Base-by-base conservation (phyloP, 2,113 vertebrate species). In the Lynx canadensis region DNA sequence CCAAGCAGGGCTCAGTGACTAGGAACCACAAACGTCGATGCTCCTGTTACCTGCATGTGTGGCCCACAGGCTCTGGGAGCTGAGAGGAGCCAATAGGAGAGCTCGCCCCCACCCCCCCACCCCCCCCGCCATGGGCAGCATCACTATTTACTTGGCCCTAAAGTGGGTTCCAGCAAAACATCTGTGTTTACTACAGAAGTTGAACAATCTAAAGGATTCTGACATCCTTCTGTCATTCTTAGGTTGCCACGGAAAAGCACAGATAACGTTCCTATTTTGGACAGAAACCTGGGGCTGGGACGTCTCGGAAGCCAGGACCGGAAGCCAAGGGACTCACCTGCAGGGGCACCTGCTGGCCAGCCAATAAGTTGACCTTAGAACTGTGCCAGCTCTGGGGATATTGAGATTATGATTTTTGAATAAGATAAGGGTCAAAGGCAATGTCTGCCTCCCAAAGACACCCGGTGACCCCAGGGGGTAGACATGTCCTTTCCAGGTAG, bases 1-100 rank as follows among this genome's bases (percentile, higher is more conserved):
- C 6, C 21, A 36, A 57, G 36, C 13, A 14, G 29, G 69, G 41
- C 38, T 92, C 29, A 19, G 5, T 36, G 78, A 29, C 4, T 14
- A 33, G 71, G 41, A 89, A 21, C 10, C 50, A 86, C 33, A 3
- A 4, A 25, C 0, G 0, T 21, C 13, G 25, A 19, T 4, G 27
- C 69, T 3, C 10, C 0, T 52, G 27, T 19, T 4, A 6, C 18
- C 52, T 60, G n/a, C 7, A 27, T 11, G 5, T 2, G 9, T 48
- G 50, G 29, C 2, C 5, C 55, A 14, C 5, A 1, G 73, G 68
- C 23, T 92, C 12, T 2, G 0, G 31, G 21, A 82, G 25, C 13
- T 1, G 27, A 81, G 27, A 27, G 21, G 38, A 73, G n/a, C 3
- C 0, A 36, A 5, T 4, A 5, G 16, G 65, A 86, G 41, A 65